phyloP scores from a whole-genome alignment of 2,888 invertebrate genomes.

The Drymonia ruficornis region DNA sequence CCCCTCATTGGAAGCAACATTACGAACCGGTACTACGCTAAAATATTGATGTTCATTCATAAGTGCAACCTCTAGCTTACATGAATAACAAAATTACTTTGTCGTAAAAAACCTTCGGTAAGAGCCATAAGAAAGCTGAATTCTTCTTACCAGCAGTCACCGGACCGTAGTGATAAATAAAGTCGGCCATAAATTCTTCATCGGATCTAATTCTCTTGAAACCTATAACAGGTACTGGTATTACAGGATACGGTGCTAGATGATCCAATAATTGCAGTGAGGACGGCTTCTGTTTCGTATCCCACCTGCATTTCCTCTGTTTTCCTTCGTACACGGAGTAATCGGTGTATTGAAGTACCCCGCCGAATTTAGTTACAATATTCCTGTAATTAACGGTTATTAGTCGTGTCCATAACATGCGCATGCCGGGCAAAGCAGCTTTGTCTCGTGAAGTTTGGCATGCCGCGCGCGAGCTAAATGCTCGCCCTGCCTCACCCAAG shows the following conservation, averaged over 20 bases:
- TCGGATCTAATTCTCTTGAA: constrained; percentile 12
- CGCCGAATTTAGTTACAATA: constrained; percentile 41
- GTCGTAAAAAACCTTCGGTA: neutral
- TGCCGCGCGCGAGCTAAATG: no score
- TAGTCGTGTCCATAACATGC: no score
- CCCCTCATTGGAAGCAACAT: no score
- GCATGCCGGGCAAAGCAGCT: no score
- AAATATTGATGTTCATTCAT: no score
- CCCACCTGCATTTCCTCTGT: constrained; percentile 12
- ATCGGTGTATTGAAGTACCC: constrained; percentile 38
- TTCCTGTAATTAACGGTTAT: constrained; percentile 13
- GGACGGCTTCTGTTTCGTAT: neutral
- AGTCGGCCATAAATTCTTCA: constrained; percentile 21
- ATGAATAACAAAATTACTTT: no score
- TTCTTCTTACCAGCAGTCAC: constrained; percentile 20
- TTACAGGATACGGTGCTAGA: neutral
- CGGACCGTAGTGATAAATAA: constrained; percentile 17
- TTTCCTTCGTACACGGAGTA: constrained; percentile 29
- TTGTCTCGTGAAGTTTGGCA: no score
- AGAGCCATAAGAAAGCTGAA: neutral
- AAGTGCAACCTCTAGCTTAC: no score
- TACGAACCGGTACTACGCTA: no score
- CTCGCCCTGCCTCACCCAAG: no score
- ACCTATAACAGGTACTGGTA: constrained; percentile 21
- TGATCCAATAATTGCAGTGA: neutral